These are phyloP conservation scores for Agriopis leucophaearia DNA, from an alignment of 2,888 invertebrate genomes.

Conservation along the genomic window DNA sequence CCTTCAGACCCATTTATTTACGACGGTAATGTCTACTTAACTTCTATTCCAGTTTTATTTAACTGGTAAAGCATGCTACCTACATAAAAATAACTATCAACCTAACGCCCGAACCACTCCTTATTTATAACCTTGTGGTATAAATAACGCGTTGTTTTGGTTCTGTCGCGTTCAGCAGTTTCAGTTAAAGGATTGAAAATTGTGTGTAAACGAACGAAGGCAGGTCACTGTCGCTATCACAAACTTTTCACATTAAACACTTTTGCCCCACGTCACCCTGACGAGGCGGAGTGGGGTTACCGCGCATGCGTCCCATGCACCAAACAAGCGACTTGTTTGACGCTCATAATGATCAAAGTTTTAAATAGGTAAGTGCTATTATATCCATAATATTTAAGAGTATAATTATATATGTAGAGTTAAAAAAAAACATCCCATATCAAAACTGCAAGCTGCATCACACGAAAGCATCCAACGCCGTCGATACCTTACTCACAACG, in stretches of 20 bases:
- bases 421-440: slow-evolving; percentile 49
- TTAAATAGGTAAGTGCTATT: not conserved
- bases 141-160: slow-evolving; percentile 25
- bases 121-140: slow-evolving; percentile 7
- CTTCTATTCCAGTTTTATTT: too few species aligned
- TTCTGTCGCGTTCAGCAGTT: slow-evolving; percentile 30
- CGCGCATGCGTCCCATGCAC: slow-evolving; percentile 59
- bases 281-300: slow-evolving; percentile 41
- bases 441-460: slow-evolving; percentile 49
- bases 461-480: slow-evolving; percentile 49
- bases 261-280: slow-evolving; percentile 59
- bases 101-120: not conserved
- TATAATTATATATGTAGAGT: not conserved
- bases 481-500: slow-evolving; percentile 57
- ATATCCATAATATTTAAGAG: not conserved
- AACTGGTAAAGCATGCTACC: not conserved
- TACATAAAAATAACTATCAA: not conserved
- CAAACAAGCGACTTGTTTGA: slow-evolving; percentile 52
- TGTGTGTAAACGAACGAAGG: slow-evolving; percentile 58
- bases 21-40: too few species aligned
- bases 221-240: slow-evolving; percentile 62
- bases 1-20: too few species aligned
- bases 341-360: slow-evolving; percentile 29
- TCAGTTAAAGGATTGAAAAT: slow-evolving; percentile 51
- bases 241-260: slow-evolving; percentile 74